Evolutionary conservation across 1,140 invertebrate genomes (phyloP), one percentile per base, ranked within the genome.

Genomic region (Cataglyphis hispanica): DNA sequence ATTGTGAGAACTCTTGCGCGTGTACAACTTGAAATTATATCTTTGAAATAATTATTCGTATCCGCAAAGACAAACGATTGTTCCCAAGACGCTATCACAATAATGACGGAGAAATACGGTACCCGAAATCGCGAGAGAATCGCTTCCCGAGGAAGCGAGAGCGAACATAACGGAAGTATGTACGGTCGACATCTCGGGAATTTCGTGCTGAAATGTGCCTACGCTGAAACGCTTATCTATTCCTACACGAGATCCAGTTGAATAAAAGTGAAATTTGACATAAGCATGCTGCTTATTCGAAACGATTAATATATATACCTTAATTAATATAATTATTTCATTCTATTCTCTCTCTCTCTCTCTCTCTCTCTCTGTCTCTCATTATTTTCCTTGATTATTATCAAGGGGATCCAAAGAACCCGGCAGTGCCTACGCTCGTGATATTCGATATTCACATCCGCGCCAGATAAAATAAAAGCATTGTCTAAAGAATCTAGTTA

Each of bases 81-180:
- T 78, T 78, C 75, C 75, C 75, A 78, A 66, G 27, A 27, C 60
- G 40, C 75, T 43, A 78, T 78, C 60, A 13, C 60, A 66, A 50
- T 78, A 78, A 66, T 40, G 63, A 78, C 27, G 31, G 40, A 46
- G 75, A 31, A 78, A 66, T 78, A 78, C 75, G 75, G 75, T 78
- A 78, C n/a, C 75, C 75, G 16, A 66, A 78, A 78, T 78, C 75
- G 60, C 75, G 75, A 46, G 75, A 46, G 40, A 66, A 78, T 78
- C 75, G 75, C 75, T 78, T 66, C 31, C 60, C 60, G 40, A 34
- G 75, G 75, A 78, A 78, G 75, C 60, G 75, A 78, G 75, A 78
- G 60, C 60, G 75, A 78, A 50, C 60, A 78, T 78, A 78, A 78
- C 75, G 75, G 75, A 78, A 66, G 40, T 66, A 40, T 61, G 56